Evolutionary conservation across 2,797 vertebrate species (phyloP).

Genomic region (Kryptopterus vitreolus): DNA sequence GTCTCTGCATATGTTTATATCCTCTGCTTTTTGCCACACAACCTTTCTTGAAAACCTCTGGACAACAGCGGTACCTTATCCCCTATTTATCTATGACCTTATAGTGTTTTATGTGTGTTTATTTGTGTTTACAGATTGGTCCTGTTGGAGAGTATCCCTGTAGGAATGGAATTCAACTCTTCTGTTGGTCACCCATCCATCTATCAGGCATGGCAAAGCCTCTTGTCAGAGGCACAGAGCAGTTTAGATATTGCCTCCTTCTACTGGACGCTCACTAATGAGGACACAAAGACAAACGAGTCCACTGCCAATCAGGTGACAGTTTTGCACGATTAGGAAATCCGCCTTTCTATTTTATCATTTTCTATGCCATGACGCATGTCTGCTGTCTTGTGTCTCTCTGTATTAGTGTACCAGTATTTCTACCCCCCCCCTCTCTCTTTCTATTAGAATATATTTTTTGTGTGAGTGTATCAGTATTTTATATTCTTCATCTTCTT

Average conservation of each 20-base stretch:
- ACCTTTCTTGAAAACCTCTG: no score
- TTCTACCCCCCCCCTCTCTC: no score
- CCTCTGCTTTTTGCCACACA: not conserved
- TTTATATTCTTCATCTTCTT: not conserved
- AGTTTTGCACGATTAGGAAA: not conserved
- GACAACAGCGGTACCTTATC: no score
- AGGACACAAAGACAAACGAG: constrained; percentile 80
- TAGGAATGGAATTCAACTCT: constrained; percentile 79
- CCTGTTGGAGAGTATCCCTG: constrained; percentile 88
- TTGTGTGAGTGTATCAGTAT: not conserved
- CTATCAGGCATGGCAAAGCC: constrained; percentile 78
- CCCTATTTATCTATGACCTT: not conserved
- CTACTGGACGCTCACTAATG: constrained; percentile 90
- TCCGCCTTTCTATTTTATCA: not conserved
- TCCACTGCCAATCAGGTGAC: constrained; percentile 81
- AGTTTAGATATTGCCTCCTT: constrained; percentile 91
- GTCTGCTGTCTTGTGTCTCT: not conserved
- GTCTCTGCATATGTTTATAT: not conserved
- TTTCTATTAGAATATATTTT: not conserved
- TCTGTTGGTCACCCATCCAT: constrained; percentile 75
- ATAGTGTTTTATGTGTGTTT: not conserved
- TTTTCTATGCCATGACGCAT: not conserved
- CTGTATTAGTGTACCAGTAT: no score
- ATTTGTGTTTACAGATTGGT: constrained; percentile 68
- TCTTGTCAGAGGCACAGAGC: constrained; percentile 71